phyloP scores from a whole-genome alignment of 1,140 invertebrate genomes.

The Lithobius niger region DNA sequence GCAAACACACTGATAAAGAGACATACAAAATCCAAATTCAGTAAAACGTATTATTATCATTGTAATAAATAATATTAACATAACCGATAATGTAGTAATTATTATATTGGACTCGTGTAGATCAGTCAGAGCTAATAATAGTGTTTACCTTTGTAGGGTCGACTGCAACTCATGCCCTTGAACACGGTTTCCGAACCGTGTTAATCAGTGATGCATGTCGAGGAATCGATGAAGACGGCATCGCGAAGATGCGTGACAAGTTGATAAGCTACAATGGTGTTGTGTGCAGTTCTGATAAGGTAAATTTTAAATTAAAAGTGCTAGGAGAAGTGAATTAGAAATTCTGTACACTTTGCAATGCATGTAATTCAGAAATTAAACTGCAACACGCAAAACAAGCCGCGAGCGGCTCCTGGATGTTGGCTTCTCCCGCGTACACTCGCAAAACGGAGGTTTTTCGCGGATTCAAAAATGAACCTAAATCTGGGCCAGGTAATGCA shows the following conservation, averaged over 20 bases:
- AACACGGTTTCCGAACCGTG: conserved; percentile 77
- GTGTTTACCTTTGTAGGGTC: conserved; percentile 42
- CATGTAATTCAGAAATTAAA: neutral
- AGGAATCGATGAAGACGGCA: conserved; percentile 70
- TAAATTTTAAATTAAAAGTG: conserved; percentile 21
- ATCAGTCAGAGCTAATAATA: neutral
- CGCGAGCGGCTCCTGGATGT: too few relatives aligned
- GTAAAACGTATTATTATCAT: too few relatives aligned
- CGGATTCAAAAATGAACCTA: too few relatives aligned
- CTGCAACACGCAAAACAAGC: too few relatives aligned
- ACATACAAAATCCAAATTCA: too few relatives aligned
- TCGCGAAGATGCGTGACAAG: conserved; percentile 61
- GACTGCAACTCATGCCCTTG: conserved; percentile 70
- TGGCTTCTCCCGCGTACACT: too few relatives aligned
- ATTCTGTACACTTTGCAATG: neutral
- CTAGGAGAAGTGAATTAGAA: conserved; percentile 6
- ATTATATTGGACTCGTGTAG: conserved; percentile 8
- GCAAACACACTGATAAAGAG: too few relatives aligned
- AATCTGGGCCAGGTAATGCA: too few relatives aligned
- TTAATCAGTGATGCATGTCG: conserved; percentile 80
- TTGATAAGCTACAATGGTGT: conserved; percentile 59
- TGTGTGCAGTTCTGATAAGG: conserved; percentile 55
- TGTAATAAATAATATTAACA: too few relatives aligned
- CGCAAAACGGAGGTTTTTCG: too few relatives aligned
- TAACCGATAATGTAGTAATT: too few relatives aligned